Conservation (phyloP, 2,113 vertebrate genomes). For the Cyanocitta stelleri region DNA sequence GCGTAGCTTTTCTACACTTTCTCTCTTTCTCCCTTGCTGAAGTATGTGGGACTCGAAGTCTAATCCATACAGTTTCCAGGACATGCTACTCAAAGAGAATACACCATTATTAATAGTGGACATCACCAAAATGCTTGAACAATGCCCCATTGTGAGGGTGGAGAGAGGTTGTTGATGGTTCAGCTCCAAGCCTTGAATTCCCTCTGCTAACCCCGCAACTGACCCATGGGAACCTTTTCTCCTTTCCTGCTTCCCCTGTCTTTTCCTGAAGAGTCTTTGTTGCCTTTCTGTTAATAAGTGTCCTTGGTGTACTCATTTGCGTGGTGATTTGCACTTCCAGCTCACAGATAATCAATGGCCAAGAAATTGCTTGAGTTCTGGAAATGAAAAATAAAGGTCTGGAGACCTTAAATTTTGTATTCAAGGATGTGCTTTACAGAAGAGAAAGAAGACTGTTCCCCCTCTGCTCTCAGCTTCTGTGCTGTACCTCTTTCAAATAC, state of each 20-base stretch:
- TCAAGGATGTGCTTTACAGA: background rate
- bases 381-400: background rate
- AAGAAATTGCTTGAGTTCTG: background rate
- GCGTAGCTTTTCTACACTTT: background rate
- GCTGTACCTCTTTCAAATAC: background rate
- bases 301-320: background rate
- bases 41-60: background rate
- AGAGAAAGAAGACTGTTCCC: background rate
- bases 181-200: background rate
- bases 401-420: background rate
- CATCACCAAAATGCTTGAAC: background rate
- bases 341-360: background rate
- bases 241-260: background rate
- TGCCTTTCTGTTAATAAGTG: background rate
- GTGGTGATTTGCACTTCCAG: background rate
- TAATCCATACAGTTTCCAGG: background rate
- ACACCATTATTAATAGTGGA: slow-evolving; percentile 34
- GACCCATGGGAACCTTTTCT: slow-evolving; percentile 7
- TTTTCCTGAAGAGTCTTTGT: slow-evolving; percentile 10
- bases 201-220: background rate
- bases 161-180: background rate
- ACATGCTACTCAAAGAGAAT: background rate
- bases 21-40: background rate
- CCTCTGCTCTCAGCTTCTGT: background rate
- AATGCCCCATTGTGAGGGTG: slow-evolving; percentile 12